Evolutionary conservation across 2,113 vertebrate genomes (phyloP).

Genomic region (Lycaon pictus): DNA sequence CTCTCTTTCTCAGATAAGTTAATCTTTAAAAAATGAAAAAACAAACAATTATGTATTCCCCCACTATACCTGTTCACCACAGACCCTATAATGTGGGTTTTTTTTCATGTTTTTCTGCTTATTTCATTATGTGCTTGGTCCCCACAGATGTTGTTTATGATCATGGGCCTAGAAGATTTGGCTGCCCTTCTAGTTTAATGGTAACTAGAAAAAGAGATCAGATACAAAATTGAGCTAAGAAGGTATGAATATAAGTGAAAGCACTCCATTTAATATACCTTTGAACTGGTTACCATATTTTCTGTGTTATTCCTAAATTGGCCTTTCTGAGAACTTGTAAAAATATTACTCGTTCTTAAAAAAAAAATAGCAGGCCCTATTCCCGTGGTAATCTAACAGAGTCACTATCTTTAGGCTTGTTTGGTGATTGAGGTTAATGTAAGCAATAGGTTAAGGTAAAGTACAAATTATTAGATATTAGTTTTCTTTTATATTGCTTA

Average conservation of each 20-base stretch:
- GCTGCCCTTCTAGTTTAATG: not conserved
- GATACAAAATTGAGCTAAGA: not conserved
- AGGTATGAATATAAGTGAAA: not conserved
- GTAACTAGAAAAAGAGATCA: conserved; percentile 7
- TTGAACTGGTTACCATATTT: not conserved
- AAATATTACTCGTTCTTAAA: not conserved
- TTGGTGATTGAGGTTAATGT: not conserved
- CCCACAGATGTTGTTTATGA: not conserved
- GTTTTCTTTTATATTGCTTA: not conserved
- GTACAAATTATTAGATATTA: not conserved
- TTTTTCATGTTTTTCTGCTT: not conserved
- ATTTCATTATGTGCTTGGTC: not conserved
- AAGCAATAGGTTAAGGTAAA: not conserved
- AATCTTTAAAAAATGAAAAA: not conserved
- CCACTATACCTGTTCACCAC: not conserved
- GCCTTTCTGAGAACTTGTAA: not conserved
- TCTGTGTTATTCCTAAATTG: conserved; percentile 25
- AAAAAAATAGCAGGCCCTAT: not conserved
- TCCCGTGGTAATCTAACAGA: not conserved
- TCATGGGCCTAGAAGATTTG: not conserved
- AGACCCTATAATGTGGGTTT: not conserved
- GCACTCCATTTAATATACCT: not conserved
- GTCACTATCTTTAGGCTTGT: not conserved
- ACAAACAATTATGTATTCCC: not conserved
- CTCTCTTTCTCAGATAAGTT: not conserved